Conservation (phyloP, 2,113 vertebrate species). For the Isurus oxyrinchus region DNA sequence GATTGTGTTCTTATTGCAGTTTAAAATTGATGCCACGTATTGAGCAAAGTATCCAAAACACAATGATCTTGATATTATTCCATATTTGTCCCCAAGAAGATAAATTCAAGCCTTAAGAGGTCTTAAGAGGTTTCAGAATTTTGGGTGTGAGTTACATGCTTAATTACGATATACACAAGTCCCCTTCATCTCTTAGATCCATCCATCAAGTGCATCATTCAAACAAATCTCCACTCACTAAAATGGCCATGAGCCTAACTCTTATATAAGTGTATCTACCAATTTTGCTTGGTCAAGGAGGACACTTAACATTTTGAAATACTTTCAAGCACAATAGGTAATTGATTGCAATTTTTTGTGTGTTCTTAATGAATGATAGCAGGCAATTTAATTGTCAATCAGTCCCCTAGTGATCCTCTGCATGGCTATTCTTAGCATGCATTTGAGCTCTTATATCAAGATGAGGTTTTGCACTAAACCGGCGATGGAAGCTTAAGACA, state of each 20-base stretch:
- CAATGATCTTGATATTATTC: background rate
- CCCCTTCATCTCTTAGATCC: background rate
- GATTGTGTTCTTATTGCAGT: background rate
- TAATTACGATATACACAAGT: background rate
- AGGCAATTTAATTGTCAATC: background rate
- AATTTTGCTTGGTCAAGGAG: background rate
- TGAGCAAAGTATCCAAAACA: background rate
- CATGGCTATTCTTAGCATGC: background rate
- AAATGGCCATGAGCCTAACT: background rate
- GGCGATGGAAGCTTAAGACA: too few relatives aligned
- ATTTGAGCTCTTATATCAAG: too few relatives aligned
- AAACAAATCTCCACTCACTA: background rate
- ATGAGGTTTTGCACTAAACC: too few relatives aligned
- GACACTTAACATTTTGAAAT: background rate
- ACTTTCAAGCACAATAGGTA: background rate
- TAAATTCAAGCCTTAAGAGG: background rate
- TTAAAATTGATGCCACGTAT: background rate
- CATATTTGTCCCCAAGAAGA: background rate
- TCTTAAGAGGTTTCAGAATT: background rate
- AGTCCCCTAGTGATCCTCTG: background rate
- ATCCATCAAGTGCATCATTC: background rate
- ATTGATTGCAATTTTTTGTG: background rate
- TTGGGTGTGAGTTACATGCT: background rate
- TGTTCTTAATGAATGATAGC: background rate
- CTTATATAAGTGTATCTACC: too few relatives aligned